Conservation (phyloP, 2,797 vertebrate genomes). For the Macropodus opercularis region DNA sequence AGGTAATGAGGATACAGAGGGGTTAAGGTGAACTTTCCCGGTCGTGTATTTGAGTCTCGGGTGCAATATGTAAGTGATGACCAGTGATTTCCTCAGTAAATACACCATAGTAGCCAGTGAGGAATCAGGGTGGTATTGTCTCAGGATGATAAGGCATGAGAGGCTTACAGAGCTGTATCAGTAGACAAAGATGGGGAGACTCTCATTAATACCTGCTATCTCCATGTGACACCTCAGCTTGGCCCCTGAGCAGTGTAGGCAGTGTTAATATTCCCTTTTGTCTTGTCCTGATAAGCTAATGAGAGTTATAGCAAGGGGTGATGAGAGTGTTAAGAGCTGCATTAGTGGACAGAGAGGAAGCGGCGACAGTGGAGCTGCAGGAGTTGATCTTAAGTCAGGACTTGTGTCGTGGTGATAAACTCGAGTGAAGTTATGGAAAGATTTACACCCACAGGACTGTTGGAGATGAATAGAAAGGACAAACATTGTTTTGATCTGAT, state of each 20-base stretch:
- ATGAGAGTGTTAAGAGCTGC: slow-evolving; percentile 62
- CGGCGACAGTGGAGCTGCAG: slow-evolving; percentile 27
- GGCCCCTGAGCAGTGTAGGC: slow-evolving; percentile 51
- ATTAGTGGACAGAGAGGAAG: slow-evolving; percentile 68
- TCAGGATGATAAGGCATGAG: slow-evolving; percentile 71
- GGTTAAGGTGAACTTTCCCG: slow-evolving; percentile 61
- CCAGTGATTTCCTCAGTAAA: slow-evolving; percentile 63
- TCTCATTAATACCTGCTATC: slow-evolving; percentile 59
- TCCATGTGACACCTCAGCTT: slow-evolving; percentile 62
- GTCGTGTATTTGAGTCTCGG: slow-evolving; percentile 44
- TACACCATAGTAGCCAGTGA: slow-evolving; percentile 25
- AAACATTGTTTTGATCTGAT: not conserved
- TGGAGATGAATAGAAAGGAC: not conserved
- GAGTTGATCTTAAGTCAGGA: slow-evolving; percentile 32
- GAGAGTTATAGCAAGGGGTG: slow-evolving; percentile 66
- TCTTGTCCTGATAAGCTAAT: slow-evolving; percentile 81
- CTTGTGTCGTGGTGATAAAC: slow-evolving; percentile 35
- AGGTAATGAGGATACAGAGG: slow-evolving; percentile 68
- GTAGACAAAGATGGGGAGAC: slow-evolving; percentile 49
- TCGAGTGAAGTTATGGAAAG: slow-evolving; percentile 11
- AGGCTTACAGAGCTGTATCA: slow-evolving; percentile 66
- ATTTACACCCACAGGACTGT: not conserved
- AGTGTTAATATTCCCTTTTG: slow-evolving; percentile 74
- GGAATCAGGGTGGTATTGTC: slow-evolving; percentile 69
- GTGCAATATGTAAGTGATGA: slow-evolving; percentile 61